phyloP scores from a whole-genome alignment of 1,140 invertebrate genomes.

The Pseudomyrmex cubaensis region DNA sequence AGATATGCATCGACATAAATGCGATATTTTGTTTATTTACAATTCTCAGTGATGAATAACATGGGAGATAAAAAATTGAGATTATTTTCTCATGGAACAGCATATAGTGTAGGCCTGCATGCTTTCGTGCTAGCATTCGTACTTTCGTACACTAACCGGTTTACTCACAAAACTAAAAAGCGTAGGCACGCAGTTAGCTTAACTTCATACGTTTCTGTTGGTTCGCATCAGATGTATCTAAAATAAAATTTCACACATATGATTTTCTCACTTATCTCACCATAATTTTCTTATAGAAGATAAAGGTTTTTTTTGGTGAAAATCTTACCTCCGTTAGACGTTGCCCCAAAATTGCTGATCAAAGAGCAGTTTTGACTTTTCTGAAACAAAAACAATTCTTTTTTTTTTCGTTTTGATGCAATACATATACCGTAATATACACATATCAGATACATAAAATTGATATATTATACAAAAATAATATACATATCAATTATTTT shows the following conservation, averaged over 20 bases:
- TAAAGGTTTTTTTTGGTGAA: no score
- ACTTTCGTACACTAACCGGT: constrained; percentile 61
- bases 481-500: no score
- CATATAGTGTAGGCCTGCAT: constrained; percentile 78
- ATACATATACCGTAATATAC: not conserved
- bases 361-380: constrained; percentile 83
- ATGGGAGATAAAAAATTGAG: no score
- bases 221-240: constrained; percentile 80
- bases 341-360: constrained; percentile 79
- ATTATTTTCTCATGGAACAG: no score
- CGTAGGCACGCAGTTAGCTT: constrained; percentile 84
- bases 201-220: constrained; percentile 84
- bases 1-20: no score
- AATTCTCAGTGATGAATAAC: no score
- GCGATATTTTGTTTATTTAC: no score
- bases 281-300: no score
- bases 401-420: constrained; percentile 16
- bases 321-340: constrained; percentile 81
- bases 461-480: not conserved
- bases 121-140: constrained; percentile 69
- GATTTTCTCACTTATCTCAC: no score
- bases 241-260: constrained; percentile 46
- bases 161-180: constrained; percentile 75
- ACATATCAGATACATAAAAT: not conserved
- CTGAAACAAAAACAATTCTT: constrained; percentile 69